phyloP scores from a whole-genome alignment of 2,888 invertebrate species.

The Rhaphigaster nebulosa region DNA sequence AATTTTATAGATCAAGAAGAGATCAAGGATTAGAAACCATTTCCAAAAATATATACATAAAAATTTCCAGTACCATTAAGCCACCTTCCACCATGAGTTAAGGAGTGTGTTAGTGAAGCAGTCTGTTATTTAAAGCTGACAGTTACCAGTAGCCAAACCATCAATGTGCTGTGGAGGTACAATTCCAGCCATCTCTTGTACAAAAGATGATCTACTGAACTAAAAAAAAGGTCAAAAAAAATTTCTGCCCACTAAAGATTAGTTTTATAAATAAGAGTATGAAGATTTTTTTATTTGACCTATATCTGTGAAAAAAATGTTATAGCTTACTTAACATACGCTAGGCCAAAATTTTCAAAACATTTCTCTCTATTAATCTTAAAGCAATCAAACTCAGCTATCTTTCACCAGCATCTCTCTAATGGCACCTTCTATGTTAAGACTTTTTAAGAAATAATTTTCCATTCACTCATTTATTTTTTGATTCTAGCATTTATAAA shows the following conservation, averaged over 20 bases:
- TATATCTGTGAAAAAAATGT: neutral
- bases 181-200: constrained; percentile 65
- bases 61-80: constrained; percentile 7
- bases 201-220: constrained; percentile 66
- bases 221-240: constrained; percentile 56
- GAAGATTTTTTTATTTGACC: neutral
- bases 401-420: neutral
- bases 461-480: neutral
- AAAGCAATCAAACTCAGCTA: neutral
- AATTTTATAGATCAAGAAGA: constrained; percentile 40
- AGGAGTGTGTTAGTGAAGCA: constrained; percentile 43
- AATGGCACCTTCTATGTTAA: neutral
- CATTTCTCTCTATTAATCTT: neutral
- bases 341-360: neutral
- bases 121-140: constrained; percentile 61
- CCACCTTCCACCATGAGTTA: constrained; percentile 17
- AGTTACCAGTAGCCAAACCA: constrained; percentile 60
- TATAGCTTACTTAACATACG: neutral
- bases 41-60: constrained; percentile 46
- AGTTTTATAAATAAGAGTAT: neutral
- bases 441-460: neutral
- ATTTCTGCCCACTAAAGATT: neutral
- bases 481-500: neutral
- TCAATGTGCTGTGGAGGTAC: constrained; percentile 60
- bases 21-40: constrained; percentile 34